Conservation (phyloP, 1,140 invertebrate species). For the Palaemon carinicauda region DNA sequence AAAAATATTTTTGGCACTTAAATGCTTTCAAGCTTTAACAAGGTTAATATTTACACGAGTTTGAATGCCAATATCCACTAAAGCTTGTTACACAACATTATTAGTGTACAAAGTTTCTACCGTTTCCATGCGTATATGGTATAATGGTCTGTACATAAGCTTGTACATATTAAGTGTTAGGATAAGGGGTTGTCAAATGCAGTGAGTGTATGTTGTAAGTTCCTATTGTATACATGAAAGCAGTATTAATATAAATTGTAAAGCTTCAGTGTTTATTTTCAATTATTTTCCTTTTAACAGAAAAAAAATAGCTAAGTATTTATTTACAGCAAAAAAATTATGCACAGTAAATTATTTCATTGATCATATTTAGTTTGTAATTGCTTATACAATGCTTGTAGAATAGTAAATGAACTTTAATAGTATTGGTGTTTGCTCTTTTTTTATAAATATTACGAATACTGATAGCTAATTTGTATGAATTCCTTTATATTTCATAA, state of each 20-base stretch:
- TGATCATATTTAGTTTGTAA: too few species aligned
- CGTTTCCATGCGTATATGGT: neutral
- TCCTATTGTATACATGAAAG: conserved; percentile 52
- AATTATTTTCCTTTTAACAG: neutral
- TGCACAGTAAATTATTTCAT: too few species aligned
- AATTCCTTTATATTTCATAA: too few species aligned
- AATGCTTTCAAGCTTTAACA: neutral
- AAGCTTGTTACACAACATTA: neutral
- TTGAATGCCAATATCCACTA: neutral
- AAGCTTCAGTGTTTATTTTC: conserved; percentile 18
- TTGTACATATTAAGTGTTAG: conserved; percentile 28
- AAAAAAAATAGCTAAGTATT: too few species aligned
- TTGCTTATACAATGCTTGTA: too few species aligned
- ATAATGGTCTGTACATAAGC: conserved; percentile 36
- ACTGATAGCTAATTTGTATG: too few species aligned
- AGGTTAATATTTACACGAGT: neutral
- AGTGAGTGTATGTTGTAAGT: conserved; percentile 50
- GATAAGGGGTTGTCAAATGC: conserved; percentile 15
- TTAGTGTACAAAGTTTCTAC: conserved; percentile 47
- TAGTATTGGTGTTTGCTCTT: too few species aligned
- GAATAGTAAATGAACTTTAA: too few species aligned
- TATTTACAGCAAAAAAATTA: too few species aligned
- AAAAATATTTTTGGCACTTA: neutral
- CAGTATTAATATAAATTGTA: conserved; percentile 51
- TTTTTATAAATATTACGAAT: too few species aligned